These are phyloP conservation scores for Galaxea fascicularis DNA, from an alignment of 92 coral and sea anemone species.

Conservation along the genomic window DNA sequence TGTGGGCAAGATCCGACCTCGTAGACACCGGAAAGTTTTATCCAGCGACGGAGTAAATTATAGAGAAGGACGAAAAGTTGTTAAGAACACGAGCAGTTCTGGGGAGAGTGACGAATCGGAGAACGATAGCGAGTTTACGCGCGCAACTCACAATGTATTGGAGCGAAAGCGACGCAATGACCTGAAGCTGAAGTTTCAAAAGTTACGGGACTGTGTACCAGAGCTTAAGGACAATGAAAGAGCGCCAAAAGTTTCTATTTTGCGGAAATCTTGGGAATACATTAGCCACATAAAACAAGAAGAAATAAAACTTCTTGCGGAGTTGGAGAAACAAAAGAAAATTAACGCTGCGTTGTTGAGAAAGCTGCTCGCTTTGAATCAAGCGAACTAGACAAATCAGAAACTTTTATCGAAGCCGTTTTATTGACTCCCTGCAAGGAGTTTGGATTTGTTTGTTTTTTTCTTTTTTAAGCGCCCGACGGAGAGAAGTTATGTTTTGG, in stretches of 20 bases:
- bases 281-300: slow-evolving; percentile 83
- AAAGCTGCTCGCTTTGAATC: slow-evolving; percentile 82
- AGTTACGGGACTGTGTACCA: slow-evolving; percentile 96
- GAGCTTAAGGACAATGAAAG: slow-evolving; percentile 95
- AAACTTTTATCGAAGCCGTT: slow-evolving; percentile 2
- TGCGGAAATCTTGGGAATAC: slow-evolving; percentile 90
- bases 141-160: slow-evolving; percentile 97
- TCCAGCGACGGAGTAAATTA: slow-evolving; percentile 64
- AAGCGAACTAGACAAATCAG: slow-evolving; percentile 45
- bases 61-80: slow-evolving; percentile 68
- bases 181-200: slow-evolving; percentile 93
- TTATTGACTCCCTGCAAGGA: slow-evolving; percentile 11
- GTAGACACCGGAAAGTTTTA: slow-evolving; percentile 71
- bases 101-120: slow-evolving; percentile 98
- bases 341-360: slow-evolving; percentile 78
- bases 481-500: slow-evolving; percentile 16
- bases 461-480: background rate
- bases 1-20: slow-evolving; percentile 83
- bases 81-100: slow-evolving; percentile 67
- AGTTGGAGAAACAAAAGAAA: slow-evolving; percentile 88
- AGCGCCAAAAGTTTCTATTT: slow-evolving; percentile 95
- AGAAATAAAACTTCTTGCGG: slow-evolving; percentile 74
- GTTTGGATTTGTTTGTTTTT: background rate
- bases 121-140: slow-evolving; percentile 90
- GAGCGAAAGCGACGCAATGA: slow-evolving; percentile 97